Conservation (phyloP, 2,797 vertebrate genomes). For the Alauda arvensis region DNA sequence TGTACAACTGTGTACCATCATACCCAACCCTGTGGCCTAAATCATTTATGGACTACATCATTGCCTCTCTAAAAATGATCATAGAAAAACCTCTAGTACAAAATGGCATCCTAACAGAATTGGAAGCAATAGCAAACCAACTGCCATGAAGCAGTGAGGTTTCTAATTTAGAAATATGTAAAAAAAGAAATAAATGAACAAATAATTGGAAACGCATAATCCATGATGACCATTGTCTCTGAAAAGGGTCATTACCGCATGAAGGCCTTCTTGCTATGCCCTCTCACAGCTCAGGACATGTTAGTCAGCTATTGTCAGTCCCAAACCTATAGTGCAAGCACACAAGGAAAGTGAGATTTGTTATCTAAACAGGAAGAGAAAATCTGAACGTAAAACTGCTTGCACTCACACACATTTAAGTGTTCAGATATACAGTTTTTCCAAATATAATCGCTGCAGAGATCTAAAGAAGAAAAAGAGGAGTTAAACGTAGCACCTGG, state of each 20-base stretch:
- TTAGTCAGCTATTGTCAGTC: slow-evolving; percentile 87
- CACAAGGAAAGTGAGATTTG: slow-evolving; percentile 86
- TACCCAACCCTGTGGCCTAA: slow-evolving; percentile 63
- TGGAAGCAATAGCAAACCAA: slow-evolving; percentile 86
- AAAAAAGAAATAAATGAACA: slow-evolving; percentile 82
- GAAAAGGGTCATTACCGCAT: slow-evolving; percentile 86
- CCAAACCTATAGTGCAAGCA: slow-evolving; percentile 89
- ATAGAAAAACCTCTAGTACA: slow-evolving; percentile 68
- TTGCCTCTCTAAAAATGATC: slow-evolving; percentile 65
- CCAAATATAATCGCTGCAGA: slow-evolving; percentile 97
- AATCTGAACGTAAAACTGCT: slow-evolving; percentile 93
- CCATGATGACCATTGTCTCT: slow-evolving; percentile 84
- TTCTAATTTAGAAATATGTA: slow-evolving; percentile 80
- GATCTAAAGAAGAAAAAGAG: slow-evolving; percentile 99
- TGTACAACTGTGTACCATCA: slow-evolving; percentile 39
- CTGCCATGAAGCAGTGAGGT: slow-evolving; percentile 85
- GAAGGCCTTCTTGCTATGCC: slow-evolving; percentile 84
- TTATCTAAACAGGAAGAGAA: slow-evolving; percentile 87
- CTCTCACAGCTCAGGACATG: slow-evolving; percentile 87
- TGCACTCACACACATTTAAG: slow-evolving; percentile 99
- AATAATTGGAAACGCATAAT: slow-evolving; percentile 82
- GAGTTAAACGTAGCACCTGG: slow-evolving; percentile 81
- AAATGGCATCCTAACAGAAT: slow-evolving; percentile 75
- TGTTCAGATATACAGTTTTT: slow-evolving; percentile 97
- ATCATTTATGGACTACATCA: slow-evolving; percentile 58